Conservation (phyloP, 2,797 vertebrate genomes). For the Champsocephalus esox region DNA sequence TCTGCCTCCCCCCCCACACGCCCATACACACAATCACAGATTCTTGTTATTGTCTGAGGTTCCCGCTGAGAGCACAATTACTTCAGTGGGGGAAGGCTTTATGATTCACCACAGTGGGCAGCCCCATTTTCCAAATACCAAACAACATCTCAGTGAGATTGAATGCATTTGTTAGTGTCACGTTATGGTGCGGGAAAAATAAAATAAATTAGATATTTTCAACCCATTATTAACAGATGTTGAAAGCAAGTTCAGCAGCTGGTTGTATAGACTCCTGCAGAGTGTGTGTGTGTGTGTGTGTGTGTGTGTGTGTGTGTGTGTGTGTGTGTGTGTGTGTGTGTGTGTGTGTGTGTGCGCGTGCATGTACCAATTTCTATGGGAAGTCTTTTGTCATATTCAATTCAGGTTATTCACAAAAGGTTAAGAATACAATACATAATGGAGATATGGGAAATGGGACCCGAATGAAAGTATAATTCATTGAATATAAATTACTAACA, state of each 20-base stretch:
- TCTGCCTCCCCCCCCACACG: background rate
- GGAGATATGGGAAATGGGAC: too few relatives aligned
- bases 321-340: conserved; percentile 1
- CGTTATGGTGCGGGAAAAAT: conserved; percentile 18
- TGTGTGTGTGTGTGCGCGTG: conserved; percentile 8
- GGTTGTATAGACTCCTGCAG: conserved; percentile 28
- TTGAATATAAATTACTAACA: too few relatives aligned
- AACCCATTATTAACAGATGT: conserved; percentile 42
- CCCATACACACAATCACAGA: conserved; percentile 54
- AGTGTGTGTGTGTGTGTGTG: conserved; percentile 6
- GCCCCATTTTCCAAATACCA: conserved; percentile 51
- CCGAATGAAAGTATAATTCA: too few relatives aligned
- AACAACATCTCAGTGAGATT: conserved; percentile 57
- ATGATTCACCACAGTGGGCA: conserved; percentile 50
- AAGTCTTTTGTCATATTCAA: background rate
- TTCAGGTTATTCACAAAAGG: too few relatives aligned
- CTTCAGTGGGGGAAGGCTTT: conserved; percentile 49
- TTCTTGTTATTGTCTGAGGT: conserved; percentile 67
- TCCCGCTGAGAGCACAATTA: conserved; percentile 68
- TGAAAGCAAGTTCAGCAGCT: conserved; percentile 42
- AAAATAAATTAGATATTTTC: conserved; percentile 14
- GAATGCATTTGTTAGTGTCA: conserved; percentile 62
- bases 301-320: conserved; percentile 2
- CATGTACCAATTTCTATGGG: background rate
- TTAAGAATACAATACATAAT: too few relatives aligned